Base-by-base conservation (phyloP, 2,888 invertebrate species). In the Oligia fasciuncula region DNA sequence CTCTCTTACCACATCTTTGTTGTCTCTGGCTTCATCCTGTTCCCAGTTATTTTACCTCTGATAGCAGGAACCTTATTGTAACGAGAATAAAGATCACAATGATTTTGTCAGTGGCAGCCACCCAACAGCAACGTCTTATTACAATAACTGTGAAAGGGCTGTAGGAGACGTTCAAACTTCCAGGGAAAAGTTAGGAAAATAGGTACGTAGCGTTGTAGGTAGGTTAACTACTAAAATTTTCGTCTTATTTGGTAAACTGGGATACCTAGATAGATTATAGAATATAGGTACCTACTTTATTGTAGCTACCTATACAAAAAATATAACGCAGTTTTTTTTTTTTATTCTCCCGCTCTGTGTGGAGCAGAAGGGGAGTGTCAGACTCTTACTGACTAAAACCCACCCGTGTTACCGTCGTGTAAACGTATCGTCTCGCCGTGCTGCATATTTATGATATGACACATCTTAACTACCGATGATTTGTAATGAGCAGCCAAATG, bases 381-480 rank as follows among this genome's bases (percentile, higher is more conserved):
- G 1, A 29, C 29, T 29, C 29, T 29, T 29, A 29, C 29, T 29
- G 29, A 29, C 29, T 29, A 29, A 29, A 29, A 29, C 29, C 29
- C 29, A 29, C 29, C 29, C 29, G 29, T 29, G 29, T 29, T 29
- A 29, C 29, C 29, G 29, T 29, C 29, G 29, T 29, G 29, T 29
- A 29, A 63, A 40, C 46, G 3, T 51, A 62, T n/a, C 51, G 54
- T 66, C 43, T 54, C 40, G 19, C 49, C 40, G 23, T 70, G 29
- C 17, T 68, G 71, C 78, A 78, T 76, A 72, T 43, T 62, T 77
- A 35, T 57, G 71, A 49, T 35, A 63, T 71, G 81, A 81, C 81
- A 83, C 77, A 71, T 83, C n/a, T 66, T 66, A 51, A 65, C 60
- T 75, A 67, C 49, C 35, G 49, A 54, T 62, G 78, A 67, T 77